These are phyloP conservation scores for Caenorhabditis remanei DNA, from an alignment of 1,140 invertebrate genomes.

Conservation along the genomic window DNA sequence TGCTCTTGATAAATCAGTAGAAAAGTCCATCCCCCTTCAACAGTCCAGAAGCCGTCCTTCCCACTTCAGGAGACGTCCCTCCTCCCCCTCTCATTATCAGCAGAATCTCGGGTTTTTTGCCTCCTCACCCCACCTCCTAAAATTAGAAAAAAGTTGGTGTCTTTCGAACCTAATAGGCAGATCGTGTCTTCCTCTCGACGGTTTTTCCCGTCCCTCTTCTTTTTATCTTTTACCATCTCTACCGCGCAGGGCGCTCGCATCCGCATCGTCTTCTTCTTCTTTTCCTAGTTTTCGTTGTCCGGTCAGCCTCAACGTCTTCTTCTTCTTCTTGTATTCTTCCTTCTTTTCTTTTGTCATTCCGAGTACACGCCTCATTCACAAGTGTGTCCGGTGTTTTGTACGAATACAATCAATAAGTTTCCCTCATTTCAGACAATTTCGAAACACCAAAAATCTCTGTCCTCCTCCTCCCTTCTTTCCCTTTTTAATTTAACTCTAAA, in stretches of 20 bases:
- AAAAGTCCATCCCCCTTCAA: neutral
- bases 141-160: slow-evolving; percentile 2
- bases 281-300: slow-evolving; percentile 16
- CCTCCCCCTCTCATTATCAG: neutral
- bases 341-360: slow-evolving; percentile 22
- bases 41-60: neutral
- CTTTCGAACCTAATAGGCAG: slow-evolving; percentile 31
- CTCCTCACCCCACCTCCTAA: slow-evolving; percentile 3
- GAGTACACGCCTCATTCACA: slow-evolving; percentile 46
- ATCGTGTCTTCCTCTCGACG: slow-evolving; percentile 17
- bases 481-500: neutral
- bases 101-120: neutral
- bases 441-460: neutral
- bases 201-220: slow-evolving; percentile 23
- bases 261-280: slow-evolving; percentile 21
- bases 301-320: slow-evolving; percentile 1
- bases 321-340: slow-evolving; percentile 10
- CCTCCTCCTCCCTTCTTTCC: neutral
- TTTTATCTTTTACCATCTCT: slow-evolving; percentile 43
- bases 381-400: neutral
- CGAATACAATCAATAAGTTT: slow-evolving; percentile 22
- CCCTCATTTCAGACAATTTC: neutral
- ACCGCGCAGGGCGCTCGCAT: slow-evolving; percentile 27
- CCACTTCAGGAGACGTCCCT: too few relatives aligned
- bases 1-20: neutral